These are phyloP conservation scores for Notodonta dromedarius DNA, from an alignment of 2,888 invertebrate species.

Conservation along the genomic window DNA sequence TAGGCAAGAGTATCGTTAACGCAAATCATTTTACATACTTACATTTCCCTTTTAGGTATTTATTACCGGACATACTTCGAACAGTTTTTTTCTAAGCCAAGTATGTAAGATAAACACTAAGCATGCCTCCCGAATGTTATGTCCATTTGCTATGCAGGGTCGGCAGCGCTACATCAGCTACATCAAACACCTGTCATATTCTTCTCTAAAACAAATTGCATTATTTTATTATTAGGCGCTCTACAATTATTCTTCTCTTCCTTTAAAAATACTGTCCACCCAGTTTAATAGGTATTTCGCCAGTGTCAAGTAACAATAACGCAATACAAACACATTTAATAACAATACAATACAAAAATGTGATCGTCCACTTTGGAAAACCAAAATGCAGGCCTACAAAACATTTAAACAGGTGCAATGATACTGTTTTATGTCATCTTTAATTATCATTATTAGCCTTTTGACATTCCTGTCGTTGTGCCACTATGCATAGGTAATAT, in stretches of 20 bases:
- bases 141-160: background rate
- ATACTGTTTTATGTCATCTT: too few species aligned
- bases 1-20: constrained; percentile 14
- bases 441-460: too few species aligned
- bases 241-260: background rate
- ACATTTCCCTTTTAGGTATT: constrained; percentile 13
- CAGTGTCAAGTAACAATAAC: too few species aligned
- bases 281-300: too few species aligned
- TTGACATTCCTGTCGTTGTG: too few species aligned
- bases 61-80: constrained; percentile 20
- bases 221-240: background rate
- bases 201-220: background rate
- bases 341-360: too few species aligned
- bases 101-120: constrained; percentile 9
- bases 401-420: too few species aligned
- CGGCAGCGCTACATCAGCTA: background rate
- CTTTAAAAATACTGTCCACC: too few species aligned
- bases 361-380: too few species aligned
- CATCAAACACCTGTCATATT: background rate
- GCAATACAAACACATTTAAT: too few species aligned
- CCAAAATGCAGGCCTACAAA: too few species aligned
- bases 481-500: too few species aligned
- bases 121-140: constrained; percentile 2
- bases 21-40: background rate
- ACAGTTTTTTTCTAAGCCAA: constrained; percentile 15